Percentiles rank a stretch among this genome's conserved stretches.
Evolutionary conservation across 2,888 invertebrate genomes (phyloP).

Genomic region (Campaea margaritaria): DNA sequence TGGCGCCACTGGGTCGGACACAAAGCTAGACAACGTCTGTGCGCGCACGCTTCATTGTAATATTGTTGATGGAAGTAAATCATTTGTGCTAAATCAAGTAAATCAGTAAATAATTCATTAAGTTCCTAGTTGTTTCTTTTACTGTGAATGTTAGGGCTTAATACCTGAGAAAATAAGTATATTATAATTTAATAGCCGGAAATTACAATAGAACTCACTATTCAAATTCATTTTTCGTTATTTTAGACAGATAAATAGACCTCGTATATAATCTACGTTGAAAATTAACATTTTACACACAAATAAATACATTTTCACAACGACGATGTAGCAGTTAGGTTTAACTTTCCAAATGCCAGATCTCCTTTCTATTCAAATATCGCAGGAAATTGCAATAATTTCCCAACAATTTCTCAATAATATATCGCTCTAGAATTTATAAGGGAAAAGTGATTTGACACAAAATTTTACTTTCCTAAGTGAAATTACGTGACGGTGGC

Average conservation of each 20-base stretch:
- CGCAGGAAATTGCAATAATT: constrained; percentile 25
- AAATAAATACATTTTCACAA: constrained; percentile 2
- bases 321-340: neutral
- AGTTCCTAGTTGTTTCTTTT: no score
- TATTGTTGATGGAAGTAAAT: no score
- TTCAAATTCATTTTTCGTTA: neutral
- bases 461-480: neutral
- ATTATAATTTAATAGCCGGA: no score
- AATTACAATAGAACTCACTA: neutral
- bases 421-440: constrained; percentile 22
- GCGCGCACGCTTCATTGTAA: no score
- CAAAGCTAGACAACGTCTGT: no score
- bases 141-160: no score
- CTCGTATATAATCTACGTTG: neutral
- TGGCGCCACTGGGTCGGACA: no score
- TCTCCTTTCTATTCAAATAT: constrained; percentile 6
- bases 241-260: neutral
- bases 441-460: constrained; percentile 18
- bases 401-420: constrained; percentile 33
- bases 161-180: no score
- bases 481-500: no score
- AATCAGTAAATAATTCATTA: no score
- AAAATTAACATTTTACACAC: neutral
- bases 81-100: no score
- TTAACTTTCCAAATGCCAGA: constrained; percentile 1